A percentile compares a stretch with the other conserved stretches of the same genome.
These are phyloP conservation scores for Gambusia yucatana DNA, from an alignment of 2,797 vertebrate species.

Conservation along the genomic window DNA sequence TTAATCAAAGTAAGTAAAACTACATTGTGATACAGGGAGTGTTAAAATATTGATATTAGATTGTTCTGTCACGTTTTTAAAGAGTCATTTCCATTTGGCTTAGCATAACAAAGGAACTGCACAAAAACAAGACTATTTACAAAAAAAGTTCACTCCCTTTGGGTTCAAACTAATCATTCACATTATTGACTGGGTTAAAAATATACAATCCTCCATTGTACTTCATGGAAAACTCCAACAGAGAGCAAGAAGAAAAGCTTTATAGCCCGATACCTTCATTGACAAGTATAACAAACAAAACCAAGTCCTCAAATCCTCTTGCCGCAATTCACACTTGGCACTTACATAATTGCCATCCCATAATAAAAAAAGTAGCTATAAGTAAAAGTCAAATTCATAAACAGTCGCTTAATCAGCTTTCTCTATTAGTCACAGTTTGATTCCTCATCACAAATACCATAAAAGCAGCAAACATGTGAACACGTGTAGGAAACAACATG, in stretches of 20 bases:
- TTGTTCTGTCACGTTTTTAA: slow-evolving; percentile 74
- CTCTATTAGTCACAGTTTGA: slow-evolving; percentile 52
- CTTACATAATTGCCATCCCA: slow-evolving; percentile 34
- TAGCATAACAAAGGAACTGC: slow-evolving; percentile 60
- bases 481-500: slow-evolving; percentile 43
- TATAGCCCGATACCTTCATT: slow-evolving; percentile 25
- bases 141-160: slow-evolving; percentile 67
- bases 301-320: slow-evolving; percentile 39
- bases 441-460: slow-evolving; percentile 57
- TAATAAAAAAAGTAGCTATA: slow-evolving; percentile 17
- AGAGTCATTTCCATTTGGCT: slow-evolving; percentile 66
- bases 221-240: slow-evolving; percentile 52
- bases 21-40: slow-evolving; percentile 32
- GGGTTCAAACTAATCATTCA: slow-evolving; percentile 72
- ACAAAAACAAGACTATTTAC: slow-evolving; percentile 79
- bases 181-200: slow-evolving; percentile 78
- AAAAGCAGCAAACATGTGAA: slow-evolving; percentile 71
- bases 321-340: slow-evolving; percentile 28
- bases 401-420: slow-evolving; percentile 33
- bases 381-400: slow-evolving; percentile 30
- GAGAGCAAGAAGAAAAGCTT: slow-evolving; percentile 43
- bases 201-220: slow-evolving; percentile 58
- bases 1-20: slow-evolving; percentile 46
- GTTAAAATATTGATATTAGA: slow-evolving; percentile 62
- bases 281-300: slow-evolving; percentile 27